These are phyloP conservation scores for Semnornis frantzii DNA, from an alignment of 2,113 vertebrate genomes.

Conservation along the genomic window DNA sequence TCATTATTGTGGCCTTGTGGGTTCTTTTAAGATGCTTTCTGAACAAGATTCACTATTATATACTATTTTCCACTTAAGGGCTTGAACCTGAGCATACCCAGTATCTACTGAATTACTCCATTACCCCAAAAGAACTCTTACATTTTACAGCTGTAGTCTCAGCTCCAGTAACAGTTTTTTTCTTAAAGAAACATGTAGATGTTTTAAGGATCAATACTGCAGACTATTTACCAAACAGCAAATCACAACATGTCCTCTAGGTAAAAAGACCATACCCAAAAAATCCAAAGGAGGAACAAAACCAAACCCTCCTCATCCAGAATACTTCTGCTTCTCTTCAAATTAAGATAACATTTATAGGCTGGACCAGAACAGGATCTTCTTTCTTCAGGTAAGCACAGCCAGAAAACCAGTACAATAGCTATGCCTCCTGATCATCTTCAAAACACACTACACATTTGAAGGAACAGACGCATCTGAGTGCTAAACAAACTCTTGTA, in stretches of 20 bases:
- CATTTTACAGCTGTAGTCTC: constrained; percentile 45
- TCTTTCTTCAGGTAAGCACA: not conserved
- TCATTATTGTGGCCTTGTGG: too few relatives aligned
- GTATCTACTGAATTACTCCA: not conserved
- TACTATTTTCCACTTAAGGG: not conserved
- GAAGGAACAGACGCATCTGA: constrained; percentile 6
- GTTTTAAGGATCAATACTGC: constrained; percentile 33
- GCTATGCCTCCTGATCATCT: not conserved
- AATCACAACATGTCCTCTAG: not conserved
- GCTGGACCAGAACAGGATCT: not conserved
- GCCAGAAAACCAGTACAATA: not conserved
- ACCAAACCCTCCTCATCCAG: not conserved
- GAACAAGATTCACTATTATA: not conserved
- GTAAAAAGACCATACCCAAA: not conserved
- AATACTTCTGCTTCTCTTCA: not conserved
- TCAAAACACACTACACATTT: not conserved
- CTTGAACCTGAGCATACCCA: not conserved
- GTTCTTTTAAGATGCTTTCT: constrained; percentile 11
- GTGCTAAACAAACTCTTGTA: not conserved
- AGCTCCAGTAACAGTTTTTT: constrained; percentile 42
- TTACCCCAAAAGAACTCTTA: not conserved
- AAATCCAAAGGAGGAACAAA: not conserved
- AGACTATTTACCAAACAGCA: not conserved
- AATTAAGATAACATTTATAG: not conserved
- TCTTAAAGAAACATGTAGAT: constrained; percentile 20